Evolutionary conservation across 2,113 vertebrate species (phyloP).

Genomic region (Gnathonemus echidnorhynchus): DNA sequence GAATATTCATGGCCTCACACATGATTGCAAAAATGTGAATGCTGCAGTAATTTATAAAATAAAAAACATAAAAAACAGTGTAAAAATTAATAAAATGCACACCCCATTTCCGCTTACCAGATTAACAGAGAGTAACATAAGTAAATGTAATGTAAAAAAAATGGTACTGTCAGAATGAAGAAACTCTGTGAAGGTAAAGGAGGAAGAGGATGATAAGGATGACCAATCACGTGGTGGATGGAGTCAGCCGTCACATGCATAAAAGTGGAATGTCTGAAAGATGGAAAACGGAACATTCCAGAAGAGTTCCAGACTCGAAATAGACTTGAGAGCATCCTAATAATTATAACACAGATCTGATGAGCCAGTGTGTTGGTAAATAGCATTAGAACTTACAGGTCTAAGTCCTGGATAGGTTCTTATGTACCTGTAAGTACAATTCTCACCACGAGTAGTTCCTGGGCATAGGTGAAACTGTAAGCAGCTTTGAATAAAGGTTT

Average conservation of each 20-base stretch:
- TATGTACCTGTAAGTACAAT: background rate
- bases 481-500: background rate
- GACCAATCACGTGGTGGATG: background rate
- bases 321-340: background rate
- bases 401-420: background rate
- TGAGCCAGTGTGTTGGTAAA: background rate
- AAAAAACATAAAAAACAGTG: background rate
- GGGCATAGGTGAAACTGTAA: background rate
- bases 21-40: background rate
- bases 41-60: background rate
- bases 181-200: background rate
- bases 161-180: background rate
- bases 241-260: background rate
- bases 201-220: background rate
- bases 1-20: background rate
- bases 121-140: background rate
- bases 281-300: background rate
- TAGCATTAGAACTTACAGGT: background rate
- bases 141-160: background rate
- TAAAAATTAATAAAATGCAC: background rate
- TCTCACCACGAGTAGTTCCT: background rate
- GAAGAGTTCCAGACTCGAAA: background rate
- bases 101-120: background rate
- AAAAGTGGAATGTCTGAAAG: background rate
- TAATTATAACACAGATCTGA: background rate